Conservation (phyloP, 53 echinoderm and acorn worm genomes). For the Echinometra lucunter region DNA sequence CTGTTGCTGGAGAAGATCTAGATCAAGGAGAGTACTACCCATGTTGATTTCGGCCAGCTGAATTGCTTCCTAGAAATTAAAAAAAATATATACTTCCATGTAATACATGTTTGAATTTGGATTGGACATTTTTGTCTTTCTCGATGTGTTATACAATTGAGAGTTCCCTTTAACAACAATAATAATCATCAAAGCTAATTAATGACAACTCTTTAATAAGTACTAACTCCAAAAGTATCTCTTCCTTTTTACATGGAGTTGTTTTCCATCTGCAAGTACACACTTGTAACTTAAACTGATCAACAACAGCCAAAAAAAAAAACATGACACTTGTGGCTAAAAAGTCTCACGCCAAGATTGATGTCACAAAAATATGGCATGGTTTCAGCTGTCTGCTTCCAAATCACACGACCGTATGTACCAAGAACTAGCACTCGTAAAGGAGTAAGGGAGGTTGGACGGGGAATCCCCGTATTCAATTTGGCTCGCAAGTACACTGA, state of each 20-base stretch:
- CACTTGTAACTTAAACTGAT: neutral
- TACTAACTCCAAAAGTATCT: neutral
- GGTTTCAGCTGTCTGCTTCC: neutral
- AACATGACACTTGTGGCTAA: neutral
- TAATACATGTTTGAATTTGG: too few species aligned
- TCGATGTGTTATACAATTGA: too few species aligned
- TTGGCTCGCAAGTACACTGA: neutral
- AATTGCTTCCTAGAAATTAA: constrained; percentile 22
- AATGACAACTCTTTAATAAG: neutral
- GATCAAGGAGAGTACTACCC: constrained; percentile 29
- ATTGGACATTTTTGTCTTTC: too few species aligned
- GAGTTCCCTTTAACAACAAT: neutral
- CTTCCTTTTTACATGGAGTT: neutral
- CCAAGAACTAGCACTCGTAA: constrained; percentile 17
- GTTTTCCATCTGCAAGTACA: neutral
- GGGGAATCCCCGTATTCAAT: constrained; percentile 43
- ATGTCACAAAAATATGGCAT: constrained; percentile 5
- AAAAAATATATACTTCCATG: neutral
- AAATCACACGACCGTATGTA: neutral
- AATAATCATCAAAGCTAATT: neutral
- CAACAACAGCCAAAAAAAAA: neutral
- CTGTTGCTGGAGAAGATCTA: constrained; percentile 44
- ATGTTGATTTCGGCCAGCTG: neutral
- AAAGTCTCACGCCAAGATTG: neutral
- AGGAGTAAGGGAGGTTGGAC: neutral